A percentile compares a stretch with the other conserved stretches of the same genome.
Conservation (phyloP, 2,113 vertebrate genomes). For the Thamnaconus septentrionalis region DNA sequence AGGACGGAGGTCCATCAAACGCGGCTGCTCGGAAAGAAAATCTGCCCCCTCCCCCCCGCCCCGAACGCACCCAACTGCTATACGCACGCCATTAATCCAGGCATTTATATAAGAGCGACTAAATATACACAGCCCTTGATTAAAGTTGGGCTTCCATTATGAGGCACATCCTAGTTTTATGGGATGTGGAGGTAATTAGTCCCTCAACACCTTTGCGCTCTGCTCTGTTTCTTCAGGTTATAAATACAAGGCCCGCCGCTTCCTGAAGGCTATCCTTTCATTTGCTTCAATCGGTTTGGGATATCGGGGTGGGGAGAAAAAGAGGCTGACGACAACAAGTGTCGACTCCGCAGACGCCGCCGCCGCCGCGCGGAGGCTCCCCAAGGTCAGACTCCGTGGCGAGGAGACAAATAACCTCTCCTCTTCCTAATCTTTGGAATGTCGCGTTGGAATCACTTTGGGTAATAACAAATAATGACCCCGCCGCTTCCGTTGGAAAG, state of each 20-base stretch:
- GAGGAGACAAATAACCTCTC: conserved; percentile 59
- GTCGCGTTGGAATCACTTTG: conserved; percentile 57
- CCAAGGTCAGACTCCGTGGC: conserved; percentile 55
- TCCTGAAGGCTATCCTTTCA: conserved; percentile 64
- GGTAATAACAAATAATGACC: conserved; percentile 73
- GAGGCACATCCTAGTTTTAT: conserved; percentile 69
- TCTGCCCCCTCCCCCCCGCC: too few relatives aligned
- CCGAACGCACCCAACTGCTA: too few relatives aligned
- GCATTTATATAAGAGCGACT: conserved; percentile 67
- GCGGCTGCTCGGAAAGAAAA: too few relatives aligned
- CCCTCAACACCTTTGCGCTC: conserved; percentile 66
- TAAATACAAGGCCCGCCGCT: conserved; percentile 59
- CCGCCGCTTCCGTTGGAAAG: conserved; percentile 49
- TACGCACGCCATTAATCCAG: conserved; percentile 59
- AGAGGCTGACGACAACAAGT: conserved; percentile 45
- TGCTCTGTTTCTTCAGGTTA: conserved; percentile 57
- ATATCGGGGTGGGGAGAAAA: conserved; percentile 43
- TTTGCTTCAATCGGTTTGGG: conserved; percentile 32
- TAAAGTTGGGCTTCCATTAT: conserved; percentile 74
- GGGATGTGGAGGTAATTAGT: conserved; percentile 75
- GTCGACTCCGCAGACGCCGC: conserved; percentile 16
- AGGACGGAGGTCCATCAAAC: too few relatives aligned
- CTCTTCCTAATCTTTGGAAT: conserved; percentile 47
- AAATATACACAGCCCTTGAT: conserved; percentile 77
- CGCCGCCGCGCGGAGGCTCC: conserved; percentile 10